phyloP scores from a whole-genome alignment of 2,113 vertebrate species.

The Emydocephalus ijimae region DNA sequence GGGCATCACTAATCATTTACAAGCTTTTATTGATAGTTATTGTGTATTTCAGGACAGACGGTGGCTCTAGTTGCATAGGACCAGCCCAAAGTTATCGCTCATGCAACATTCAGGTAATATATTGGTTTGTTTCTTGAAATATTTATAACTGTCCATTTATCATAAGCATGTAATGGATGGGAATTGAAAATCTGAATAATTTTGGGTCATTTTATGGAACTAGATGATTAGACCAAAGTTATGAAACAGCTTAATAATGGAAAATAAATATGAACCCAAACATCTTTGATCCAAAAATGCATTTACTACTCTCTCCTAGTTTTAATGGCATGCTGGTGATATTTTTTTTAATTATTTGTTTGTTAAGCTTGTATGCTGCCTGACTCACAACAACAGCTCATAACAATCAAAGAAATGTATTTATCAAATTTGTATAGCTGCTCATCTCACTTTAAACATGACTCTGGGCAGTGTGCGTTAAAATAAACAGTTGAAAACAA shows the following conservation, averaged over 20 bases:
- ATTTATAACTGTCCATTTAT: background rate
- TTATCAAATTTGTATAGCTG: background rate
- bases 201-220: background rate
- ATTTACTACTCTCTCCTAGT: background rate
- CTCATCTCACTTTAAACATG: background rate
- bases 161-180: background rate
- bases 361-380: background rate
- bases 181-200: background rate
- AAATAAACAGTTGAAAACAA: background rate
- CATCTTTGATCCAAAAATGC: background rate
- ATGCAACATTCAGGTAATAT: slow-evolving; percentile 84
- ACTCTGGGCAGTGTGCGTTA: background rate
- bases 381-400: background rate
- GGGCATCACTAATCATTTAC: background rate
- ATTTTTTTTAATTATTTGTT: background rate
- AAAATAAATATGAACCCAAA: background rate
- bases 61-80: slow-evolving; percentile 83
- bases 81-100: slow-evolving; percentile 78
- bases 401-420: background rate
- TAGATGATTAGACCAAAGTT: background rate
- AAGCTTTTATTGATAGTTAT: background rate
- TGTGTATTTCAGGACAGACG: slow-evolving; percentile 76
- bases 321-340: background rate
- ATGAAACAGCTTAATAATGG: background rate
- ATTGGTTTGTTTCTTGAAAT: background rate